A percentile compares a stretch with the other conserved stretches of the same genome.
These are phyloP conservation scores for Micrasema longulum DNA, from an alignment of 1,140 invertebrate species.

Conservation along the genomic window DNA sequence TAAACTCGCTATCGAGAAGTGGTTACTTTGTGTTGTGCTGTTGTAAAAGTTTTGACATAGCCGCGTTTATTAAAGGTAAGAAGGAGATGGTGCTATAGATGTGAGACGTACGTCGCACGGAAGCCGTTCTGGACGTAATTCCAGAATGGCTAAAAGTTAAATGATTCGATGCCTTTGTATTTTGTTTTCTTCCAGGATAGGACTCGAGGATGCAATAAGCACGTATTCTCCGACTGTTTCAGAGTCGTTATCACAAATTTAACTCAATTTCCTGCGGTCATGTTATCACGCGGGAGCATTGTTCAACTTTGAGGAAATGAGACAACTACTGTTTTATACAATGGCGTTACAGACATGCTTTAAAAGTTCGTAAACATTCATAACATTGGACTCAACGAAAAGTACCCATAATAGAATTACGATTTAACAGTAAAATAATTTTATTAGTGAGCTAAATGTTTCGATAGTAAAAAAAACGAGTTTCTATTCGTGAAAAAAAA, in stretches of 20 bases:
- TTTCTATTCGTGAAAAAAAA: too few species aligned
- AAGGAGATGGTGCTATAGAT: slow-evolving; percentile 32
- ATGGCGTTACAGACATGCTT: slow-evolving; percentile 4
- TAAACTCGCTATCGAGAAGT: slow-evolving; percentile 29
- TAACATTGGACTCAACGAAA: background rate
- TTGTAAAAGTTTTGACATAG: slow-evolving; percentile 50
- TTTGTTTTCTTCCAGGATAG: slow-evolving; percentile 36
- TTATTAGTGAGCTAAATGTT: too few species aligned
- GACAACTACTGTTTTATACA: slow-evolving; percentile 26
- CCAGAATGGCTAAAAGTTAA: slow-evolving; percentile 36
- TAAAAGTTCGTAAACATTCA: slow-evolving; percentile 4
- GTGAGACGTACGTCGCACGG: slow-evolving; percentile 40
- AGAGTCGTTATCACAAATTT: slow-evolving; percentile 14
- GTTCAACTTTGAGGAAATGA: slow-evolving; percentile 26
- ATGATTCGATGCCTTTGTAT: slow-evolving; percentile 36
- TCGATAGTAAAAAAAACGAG: too few species aligned
- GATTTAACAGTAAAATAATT: too few species aligned
- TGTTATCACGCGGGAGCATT: background rate
- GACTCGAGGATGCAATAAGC: background rate
- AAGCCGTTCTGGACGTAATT: slow-evolving; percentile 45
- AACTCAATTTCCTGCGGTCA: slow-evolving; percentile 1
- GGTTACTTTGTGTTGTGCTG: slow-evolving; percentile 37
- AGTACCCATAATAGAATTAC: too few species aligned
- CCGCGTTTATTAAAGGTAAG: slow-evolving; percentile 43
- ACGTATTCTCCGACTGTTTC: slow-evolving; percentile 7